These are phyloP conservation scores for Blastomussa wellsi DNA, from an alignment of 92 coral and sea anemone genomes.

Conservation along the genomic window DNA sequence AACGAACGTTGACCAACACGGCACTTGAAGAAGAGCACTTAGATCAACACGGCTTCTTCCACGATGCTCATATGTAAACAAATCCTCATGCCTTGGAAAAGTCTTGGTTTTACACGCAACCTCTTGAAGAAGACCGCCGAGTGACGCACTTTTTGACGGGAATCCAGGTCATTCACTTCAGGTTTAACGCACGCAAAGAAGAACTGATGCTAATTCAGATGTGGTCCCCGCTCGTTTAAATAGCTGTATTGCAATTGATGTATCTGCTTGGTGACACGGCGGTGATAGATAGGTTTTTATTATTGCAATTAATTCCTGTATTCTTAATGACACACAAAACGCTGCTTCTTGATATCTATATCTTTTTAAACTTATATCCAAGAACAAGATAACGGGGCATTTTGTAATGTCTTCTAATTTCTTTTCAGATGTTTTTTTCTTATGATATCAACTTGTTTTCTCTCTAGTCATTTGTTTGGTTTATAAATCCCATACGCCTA, in stretches of 20 bases:
- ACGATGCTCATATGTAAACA: neutral
- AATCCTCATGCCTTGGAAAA: neutral
- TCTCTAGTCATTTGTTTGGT: neutral
- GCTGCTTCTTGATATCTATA: neutral
- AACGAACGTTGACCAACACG: neutral
- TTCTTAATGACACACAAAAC: neutral
- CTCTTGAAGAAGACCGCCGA: neutral
- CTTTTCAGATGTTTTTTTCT: neutral
- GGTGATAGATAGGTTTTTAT: constrained; percentile 12
- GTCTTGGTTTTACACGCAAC: neutral
- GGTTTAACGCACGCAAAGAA: neutral
- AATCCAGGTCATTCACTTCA: neutral
- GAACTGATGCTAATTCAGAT: neutral
- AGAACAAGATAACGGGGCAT: neutral
- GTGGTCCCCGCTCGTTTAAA: neutral
- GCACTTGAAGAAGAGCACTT: neutral
- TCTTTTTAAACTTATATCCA: neutral
- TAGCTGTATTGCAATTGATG: constrained; percentile 7
- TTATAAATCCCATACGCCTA: neutral
- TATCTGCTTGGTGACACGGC: constrained; percentile 4
- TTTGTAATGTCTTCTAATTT: neutral
- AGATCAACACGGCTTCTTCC: neutral
- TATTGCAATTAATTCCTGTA: neutral
- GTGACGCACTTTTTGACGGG: neutral
- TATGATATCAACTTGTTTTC: neutral